A percentile compares a stretch with the other conserved stretches of the same genome.
These are phyloP conservation scores for Marcusenius ussheri DNA, from an alignment of 2,113 vertebrate species.

Conservation along the genomic window DNA sequence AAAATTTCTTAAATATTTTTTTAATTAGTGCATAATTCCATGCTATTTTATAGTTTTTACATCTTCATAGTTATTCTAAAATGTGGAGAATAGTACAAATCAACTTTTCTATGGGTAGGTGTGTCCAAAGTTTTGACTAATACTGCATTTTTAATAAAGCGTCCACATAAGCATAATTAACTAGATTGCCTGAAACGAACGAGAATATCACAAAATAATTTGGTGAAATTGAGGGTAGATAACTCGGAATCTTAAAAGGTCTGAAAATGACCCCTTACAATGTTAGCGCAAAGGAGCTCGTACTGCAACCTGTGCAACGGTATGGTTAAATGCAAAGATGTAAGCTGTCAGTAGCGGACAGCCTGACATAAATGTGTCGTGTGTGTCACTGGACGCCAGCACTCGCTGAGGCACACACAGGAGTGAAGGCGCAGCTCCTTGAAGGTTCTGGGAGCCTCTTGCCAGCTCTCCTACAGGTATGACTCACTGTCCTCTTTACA, in stretches of 20 bases:
- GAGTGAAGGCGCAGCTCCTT: background rate
- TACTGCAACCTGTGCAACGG: background rate
- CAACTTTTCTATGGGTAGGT: background rate
- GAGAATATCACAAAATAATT: background rate
- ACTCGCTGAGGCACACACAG: background rate
- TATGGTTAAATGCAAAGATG: background rate
- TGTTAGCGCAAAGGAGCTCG: background rate
- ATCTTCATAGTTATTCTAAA: background rate
- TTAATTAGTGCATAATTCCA: background rate
- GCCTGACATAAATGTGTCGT: background rate
- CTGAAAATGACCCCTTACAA: background rate
- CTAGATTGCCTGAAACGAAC: background rate
- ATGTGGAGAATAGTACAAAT: background rate
- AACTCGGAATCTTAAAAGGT: background rate
- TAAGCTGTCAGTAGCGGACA: background rate
- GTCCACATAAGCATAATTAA: background rate
- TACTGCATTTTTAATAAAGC: background rate
- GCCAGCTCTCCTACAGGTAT: constrained; percentile 4
- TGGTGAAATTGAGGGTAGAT: background rate
- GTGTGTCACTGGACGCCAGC: background rate
- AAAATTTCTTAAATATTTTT: background rate
- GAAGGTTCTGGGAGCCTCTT: background rate
- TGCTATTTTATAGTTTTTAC: background rate
- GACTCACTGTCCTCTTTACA: background rate
- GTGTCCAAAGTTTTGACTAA: background rate